Percentiles rank a stretch among this genome's conserved stretches.
These are phyloP conservation scores for Sardina pilchardus DNA, from an alignment of 2,113 vertebrate genomes.

Conservation along the genomic window DNA sequence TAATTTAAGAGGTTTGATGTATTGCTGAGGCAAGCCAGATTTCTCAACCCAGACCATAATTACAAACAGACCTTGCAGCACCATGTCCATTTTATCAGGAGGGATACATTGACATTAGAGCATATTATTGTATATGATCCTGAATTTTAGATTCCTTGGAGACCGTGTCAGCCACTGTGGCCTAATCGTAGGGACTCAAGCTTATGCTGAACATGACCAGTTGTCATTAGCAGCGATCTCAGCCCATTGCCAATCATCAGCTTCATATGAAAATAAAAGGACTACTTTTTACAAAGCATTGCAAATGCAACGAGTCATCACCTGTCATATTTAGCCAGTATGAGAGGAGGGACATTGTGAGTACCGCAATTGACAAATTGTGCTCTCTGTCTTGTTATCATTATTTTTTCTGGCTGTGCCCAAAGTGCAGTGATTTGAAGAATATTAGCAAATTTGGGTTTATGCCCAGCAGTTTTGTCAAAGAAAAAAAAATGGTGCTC, in stretches of 20 bases:
- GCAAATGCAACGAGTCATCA: neutral
- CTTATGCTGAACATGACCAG: neutral
- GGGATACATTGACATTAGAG: neutral
- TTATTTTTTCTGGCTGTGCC: neutral
- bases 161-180: neutral
- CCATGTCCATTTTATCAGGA: neutral
- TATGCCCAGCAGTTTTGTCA: neutral
- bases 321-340: neutral
- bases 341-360: neutral
- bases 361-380: neutral
- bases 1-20: neutral
- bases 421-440: neutral
- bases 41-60: neutral
- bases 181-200: neutral
- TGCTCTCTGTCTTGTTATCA: neutral
- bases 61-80: neutral
- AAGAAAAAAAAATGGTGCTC: neutral
- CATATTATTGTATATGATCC: neutral
- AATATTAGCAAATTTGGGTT: neutral
- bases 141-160: neutral
- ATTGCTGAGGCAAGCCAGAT: neutral
- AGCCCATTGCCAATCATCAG: neutral
- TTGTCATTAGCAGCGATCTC: neutral
- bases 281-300: neutral
- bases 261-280: neutral